Percentiles rank a stretch among this genome's conserved stretches.
Conservation (phyloP, 2,113 vertebrate genomes). For the Anguilla japonica region DNA sequence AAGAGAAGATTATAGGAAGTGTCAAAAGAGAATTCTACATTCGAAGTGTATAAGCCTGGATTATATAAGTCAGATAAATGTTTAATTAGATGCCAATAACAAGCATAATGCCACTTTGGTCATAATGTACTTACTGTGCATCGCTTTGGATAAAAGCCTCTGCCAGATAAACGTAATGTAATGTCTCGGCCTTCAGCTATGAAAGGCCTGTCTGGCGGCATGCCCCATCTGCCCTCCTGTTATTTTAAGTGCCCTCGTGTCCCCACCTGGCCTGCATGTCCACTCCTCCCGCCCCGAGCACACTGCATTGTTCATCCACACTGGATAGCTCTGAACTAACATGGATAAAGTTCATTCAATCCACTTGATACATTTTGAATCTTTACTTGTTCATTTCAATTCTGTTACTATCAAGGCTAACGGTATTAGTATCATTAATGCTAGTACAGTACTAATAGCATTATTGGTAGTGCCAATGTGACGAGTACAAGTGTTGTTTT, state of each 20-base stretch:
- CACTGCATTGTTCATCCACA: background rate
- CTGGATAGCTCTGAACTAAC: background rate
- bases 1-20: conserved; percentile 16
- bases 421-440: background rate
- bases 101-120: background rate
- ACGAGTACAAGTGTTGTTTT: background rate
- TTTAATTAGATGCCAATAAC: conserved; percentile 23
- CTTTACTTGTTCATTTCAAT: too few species aligned
- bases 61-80: conserved; percentile 26
- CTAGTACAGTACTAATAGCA: background rate
- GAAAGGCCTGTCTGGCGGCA: background rate
- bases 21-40: conserved; percentile 19
- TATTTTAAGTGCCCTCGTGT: background rate
- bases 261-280: conserved; percentile 3
- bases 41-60: conserved; percentile 25
- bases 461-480: background rate
- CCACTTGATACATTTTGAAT: too few species aligned
- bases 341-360: too few species aligned
- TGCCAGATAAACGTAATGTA: too few species aligned
- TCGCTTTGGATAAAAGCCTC: too few species aligned
- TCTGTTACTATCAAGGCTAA: too few species aligned
- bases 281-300: background rate
- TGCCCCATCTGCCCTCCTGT: background rate
- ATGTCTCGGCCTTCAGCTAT: background rate
- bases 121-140: background rate